Evolutionary conservation across 2,888 invertebrate genomes (phyloP).

Genomic region (Sphaeridia pumilis): DNA sequence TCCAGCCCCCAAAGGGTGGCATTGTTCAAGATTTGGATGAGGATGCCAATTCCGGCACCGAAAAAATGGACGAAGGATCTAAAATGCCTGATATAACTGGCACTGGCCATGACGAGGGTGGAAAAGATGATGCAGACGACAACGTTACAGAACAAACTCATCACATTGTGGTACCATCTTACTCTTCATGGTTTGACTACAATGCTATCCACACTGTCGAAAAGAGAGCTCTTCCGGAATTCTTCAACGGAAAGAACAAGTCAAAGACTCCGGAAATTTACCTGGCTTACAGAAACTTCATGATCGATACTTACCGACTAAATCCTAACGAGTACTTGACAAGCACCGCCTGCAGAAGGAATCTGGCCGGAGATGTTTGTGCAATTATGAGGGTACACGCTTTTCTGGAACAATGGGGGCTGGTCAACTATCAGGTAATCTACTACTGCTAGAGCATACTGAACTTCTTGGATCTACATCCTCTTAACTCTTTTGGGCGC

Average conservation of each 20-base stretch:
- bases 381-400: conserved; percentile 98
- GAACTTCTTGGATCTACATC: too few relatives aligned
- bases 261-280: conserved; percentile 97
- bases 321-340: conserved; percentile 98
- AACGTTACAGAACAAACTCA: conserved; percentile 97
- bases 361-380: conserved; percentile 97
- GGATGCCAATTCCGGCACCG: conserved; percentile 52
- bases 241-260: conserved; percentile 95
- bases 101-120: conserved; percentile 5
- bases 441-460: neutral
- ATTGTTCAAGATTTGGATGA: conserved; percentile 73
- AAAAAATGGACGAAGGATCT: conserved; percentile 30
- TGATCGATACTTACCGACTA: conserved; percentile 94
- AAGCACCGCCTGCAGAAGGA: conserved; percentile 90
- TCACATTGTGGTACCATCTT: conserved; percentile 96
- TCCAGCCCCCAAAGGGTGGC: conserved; percentile 71
- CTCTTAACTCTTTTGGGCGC: too few relatives aligned
- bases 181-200: conserved; percentile 99
- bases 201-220: conserved; percentile 97
- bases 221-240: conserved; percentile 91
- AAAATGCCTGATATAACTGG: conserved; percentile 36
- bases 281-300: conserved; percentile 96
- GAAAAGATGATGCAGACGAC: conserved; percentile 51
- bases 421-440: conserved; percentile 90
- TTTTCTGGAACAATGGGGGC: conserved; percentile 98